Percentiles rank a stretch among this genome's conserved stretches.
phyloP scores from a whole-genome alignment of 2,888 invertebrate genomes.

The Herminia tarsipennalis region DNA sequence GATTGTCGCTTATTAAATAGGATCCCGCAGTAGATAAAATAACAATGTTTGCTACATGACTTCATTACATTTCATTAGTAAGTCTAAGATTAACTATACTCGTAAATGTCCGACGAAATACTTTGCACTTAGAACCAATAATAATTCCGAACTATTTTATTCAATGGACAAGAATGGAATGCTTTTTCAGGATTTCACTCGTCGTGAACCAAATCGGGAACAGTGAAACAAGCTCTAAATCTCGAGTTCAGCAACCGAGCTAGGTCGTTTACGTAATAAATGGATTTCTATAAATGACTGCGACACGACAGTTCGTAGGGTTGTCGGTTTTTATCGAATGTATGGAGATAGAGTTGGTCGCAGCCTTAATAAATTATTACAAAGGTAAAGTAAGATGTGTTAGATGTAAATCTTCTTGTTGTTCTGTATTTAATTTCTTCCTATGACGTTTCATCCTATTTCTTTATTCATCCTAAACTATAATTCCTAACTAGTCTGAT shows the following conservation, averaged over 20 bases:
- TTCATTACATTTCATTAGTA: too few relatives aligned
- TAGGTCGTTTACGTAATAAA: slow-evolving; percentile 48
- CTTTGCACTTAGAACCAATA: slow-evolving; percentile 8
- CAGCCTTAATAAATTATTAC: not conserved
- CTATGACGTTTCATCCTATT: too few relatives aligned
- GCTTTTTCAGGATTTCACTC: slow-evolving; percentile 23
- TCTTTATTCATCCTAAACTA: too few relatives aligned
- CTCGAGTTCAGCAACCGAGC: slow-evolving; percentile 36
- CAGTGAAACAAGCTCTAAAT: slow-evolving; percentile 42
- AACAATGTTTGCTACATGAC: too few relatives aligned
- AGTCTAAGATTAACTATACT: too few relatives aligned
- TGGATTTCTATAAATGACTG: slow-evolving; percentile 49
- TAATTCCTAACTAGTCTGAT: too few relatives aligned
- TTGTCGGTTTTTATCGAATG: slow-evolving; percentile 26
- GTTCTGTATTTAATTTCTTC: too few relatives aligned
- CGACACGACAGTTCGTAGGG: slow-evolving; percentile 36
- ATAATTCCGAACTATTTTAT: slow-evolving; percentile 29
- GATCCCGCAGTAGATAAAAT: too few relatives aligned
- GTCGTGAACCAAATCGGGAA: slow-evolving; percentile 32
- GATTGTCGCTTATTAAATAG: too few relatives aligned
- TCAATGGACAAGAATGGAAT: slow-evolving; percentile 30
- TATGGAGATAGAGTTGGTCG: slow-evolving; percentile 10
- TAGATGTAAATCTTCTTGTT: not conserved
- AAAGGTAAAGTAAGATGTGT: too few relatives aligned
- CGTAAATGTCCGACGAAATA: slow-evolving; percentile 11